These are phyloP conservation scores for Ptychochromis oligacanthus DNA, from an alignment of 2,113 vertebrate species.

Conservation along the genomic window DNA sequence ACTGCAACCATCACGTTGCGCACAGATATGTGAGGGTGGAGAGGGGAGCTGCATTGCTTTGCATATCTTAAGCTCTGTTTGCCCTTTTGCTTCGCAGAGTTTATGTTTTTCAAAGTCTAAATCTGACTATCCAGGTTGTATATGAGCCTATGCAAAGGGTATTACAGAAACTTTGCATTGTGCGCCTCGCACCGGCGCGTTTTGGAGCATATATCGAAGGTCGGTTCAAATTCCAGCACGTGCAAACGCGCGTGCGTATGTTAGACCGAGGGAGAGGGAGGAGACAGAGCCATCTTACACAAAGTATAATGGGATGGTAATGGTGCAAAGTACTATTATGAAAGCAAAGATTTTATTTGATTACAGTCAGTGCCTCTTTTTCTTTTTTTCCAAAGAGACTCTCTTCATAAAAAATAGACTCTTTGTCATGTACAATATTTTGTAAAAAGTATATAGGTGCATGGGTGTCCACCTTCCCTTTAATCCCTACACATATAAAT, in stretches of 20 bases:
- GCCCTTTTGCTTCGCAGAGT: conserved; percentile 23
- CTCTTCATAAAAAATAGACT: background rate
- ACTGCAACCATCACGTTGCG: conserved; percentile 67
- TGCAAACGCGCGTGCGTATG: conserved; percentile 20
- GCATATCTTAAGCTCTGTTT: conserved; percentile 69
- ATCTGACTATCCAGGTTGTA: background rate
- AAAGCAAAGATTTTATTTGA: background rate
- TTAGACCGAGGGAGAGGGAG: conserved; percentile 39
- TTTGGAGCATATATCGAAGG: conserved; percentile 7
- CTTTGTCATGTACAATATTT: background rate
- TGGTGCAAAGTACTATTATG: background rate
- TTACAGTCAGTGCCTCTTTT: background rate
- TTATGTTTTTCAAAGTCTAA: background rate
- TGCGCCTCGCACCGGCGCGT: conserved; percentile 6
- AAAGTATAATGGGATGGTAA: background rate
- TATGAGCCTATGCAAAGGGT: background rate
- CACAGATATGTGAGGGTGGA: conserved; percentile 31
- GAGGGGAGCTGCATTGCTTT: conserved; percentile 77
- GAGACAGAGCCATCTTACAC: background rate
- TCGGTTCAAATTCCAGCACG: conserved; percentile 7
- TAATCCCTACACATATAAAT: background rate
- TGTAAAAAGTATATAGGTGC: background rate
- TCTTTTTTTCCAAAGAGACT: background rate
- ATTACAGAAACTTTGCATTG: conserved; percentile 28
- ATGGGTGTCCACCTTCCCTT: background rate